A percentile compares a stretch with the other conserved stretches of the same genome.
Conservation (phyloP, 2,888 invertebrate species). For the Amphiduros pacificus region DNA sequence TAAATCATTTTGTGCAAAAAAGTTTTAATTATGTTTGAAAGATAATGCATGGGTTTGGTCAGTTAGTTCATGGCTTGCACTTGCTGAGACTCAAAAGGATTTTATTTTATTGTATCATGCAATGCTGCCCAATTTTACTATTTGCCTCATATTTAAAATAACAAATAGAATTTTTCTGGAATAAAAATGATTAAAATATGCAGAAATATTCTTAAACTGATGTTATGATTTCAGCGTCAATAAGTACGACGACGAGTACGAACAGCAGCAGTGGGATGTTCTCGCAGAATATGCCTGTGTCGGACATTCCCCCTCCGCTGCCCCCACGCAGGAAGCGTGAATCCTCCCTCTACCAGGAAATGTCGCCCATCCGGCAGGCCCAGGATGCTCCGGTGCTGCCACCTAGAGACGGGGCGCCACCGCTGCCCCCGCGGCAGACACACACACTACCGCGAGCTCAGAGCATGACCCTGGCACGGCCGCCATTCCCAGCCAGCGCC, state of each 20-base stretch:
- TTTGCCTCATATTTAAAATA: too few relatives aligned
- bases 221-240: neutral
- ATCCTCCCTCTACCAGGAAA: conserved; percentile 63
- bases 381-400: conserved; percentile 68
- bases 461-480: conserved; percentile 8
- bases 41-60: too few relatives aligned
- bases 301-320: conserved; percentile 13
- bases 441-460: conserved; percentile 5
- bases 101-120: too few relatives aligned
- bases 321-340: conserved; percentile 63
- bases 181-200: too few relatives aligned
- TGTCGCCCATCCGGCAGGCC: conserved; percentile 66
- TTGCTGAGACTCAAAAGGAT: too few relatives aligned
- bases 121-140: too few relatives aligned
- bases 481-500: neutral
- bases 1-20: too few relatives aligned
- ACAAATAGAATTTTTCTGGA: too few relatives aligned
- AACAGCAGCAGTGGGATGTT: neutral
- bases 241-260: neutral
- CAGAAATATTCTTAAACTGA: too few relatives aligned
- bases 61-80: too few relatives aligned
- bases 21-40: too few relatives aligned
- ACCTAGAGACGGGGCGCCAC: neutral
- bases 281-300: neutral
- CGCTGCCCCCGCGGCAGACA: conserved; percentile 2